Evolutionary conservation across 2,113 vertebrate genomes (phyloP), one percentile per base, ranked within the genome.

Genomic region (Erinaceus europaeus): DNA sequence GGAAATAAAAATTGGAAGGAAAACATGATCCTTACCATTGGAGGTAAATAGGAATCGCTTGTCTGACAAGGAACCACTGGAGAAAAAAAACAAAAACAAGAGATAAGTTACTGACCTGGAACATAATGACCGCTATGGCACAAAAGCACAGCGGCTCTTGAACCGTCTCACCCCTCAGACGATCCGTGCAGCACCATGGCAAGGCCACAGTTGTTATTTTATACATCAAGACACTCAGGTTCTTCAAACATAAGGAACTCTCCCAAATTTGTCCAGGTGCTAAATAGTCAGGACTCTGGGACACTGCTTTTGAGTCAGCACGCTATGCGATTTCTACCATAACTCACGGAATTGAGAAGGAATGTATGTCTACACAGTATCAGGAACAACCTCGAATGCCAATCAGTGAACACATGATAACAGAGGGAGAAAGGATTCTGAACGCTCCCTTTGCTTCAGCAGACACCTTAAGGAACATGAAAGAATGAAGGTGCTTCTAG

Each of bases 1-100:
- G n/a, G n/a, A 25, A n/a, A 69, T 9, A 42, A 75, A 55, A 57
- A 78, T 83, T 34, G 50, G 50, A 64, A 53, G 57, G 40, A 90
- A 88, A 75, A 40, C 57, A 59, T 17, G 50, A 61, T 93, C 89
- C 98, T 98, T 97, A 98, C 98, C 98, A 14, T 97, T 95, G 11
- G 97, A 97, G 93, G 94, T 94, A 93, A 98, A 98, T 23, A 97
- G 96, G 97, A 98, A 98, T 87, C 97, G 95, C 57, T 97, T 97
- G 75, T 98, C 97, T 27, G 98, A 98, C 91, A 98, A 95, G 20
- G 98, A 98, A 32, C 98, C 98, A 40, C 98, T 98, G 97, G 48
- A 97, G 98, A 57, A 95, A 93, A 95, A 92, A 94, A 91, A 95
- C 69, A 93, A 72, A 73, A 6, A 57, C 34, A 67, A 69, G 42